Conservation (phyloP, 2,113 vertebrate species). For the Steatornis caripensis region DNA sequence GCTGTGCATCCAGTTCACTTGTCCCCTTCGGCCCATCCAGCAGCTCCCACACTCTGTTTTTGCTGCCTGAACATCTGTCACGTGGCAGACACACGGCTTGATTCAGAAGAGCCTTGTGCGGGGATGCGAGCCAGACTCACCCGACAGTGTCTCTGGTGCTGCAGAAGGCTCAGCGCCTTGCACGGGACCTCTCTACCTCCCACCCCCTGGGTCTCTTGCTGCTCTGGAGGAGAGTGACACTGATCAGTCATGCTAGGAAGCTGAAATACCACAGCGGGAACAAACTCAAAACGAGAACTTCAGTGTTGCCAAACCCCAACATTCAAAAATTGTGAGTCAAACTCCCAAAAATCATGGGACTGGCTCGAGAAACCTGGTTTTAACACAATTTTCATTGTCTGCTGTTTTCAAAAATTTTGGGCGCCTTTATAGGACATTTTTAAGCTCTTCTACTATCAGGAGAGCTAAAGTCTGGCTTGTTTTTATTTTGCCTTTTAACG, state of each 20-base stretch:
- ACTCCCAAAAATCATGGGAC: neutral
- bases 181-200: neutral
- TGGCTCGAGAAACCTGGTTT: neutral
- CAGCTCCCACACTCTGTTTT: neutral
- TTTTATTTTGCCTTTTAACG: neutral
- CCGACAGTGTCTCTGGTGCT: neutral
- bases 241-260: neutral
- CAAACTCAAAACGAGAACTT: neutral
- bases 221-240: neutral
- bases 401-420: neutral
- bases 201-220: neutral
- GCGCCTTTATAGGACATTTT: neutral
- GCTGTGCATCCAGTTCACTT: neutral
- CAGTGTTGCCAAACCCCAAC: neutral
- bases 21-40: neutral
- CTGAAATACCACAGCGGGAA: neutral
- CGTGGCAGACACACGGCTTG: neutral
- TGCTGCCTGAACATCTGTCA: neutral
- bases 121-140: neutral
- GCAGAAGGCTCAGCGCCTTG: neutral
- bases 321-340: conserved; percentile 44
- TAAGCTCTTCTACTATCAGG: neutral
- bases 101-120: neutral
- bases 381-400: neutral
- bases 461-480: neutral